Evolutionary conservation across 2,113 vertebrate species (phyloP).

Genomic region (Muntiacus muntjak): DNA sequence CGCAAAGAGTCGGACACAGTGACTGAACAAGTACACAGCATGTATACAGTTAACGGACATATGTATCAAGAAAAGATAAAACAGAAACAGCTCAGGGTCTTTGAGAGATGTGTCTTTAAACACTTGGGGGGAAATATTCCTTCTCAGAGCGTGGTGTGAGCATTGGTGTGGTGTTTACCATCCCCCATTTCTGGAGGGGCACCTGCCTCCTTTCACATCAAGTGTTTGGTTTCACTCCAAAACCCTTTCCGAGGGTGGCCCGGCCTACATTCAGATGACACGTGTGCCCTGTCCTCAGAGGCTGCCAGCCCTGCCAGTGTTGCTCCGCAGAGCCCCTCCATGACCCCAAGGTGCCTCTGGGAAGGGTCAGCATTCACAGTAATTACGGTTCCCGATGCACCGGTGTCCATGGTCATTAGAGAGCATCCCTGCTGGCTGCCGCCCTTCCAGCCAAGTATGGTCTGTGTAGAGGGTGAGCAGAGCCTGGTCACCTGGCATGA

Average conservation of each 20-base stretch:
- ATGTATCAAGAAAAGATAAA: background rate
- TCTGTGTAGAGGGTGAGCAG: rapidly evolving
- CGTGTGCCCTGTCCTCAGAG: rapidly evolving
- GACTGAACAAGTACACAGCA: background rate
- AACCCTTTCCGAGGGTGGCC: rapidly evolving
- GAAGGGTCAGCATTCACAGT: background rate
- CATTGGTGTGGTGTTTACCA: rapidly evolving
- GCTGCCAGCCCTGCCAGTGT: background rate
- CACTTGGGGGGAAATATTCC: rapidly evolving
- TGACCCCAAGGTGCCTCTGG: background rate
- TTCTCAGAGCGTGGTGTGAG: rapidly evolving
- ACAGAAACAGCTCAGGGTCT: background rate
- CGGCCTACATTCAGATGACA: background rate
- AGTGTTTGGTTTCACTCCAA: background rate
- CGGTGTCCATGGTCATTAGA: background rate
- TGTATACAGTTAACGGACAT: background rate
- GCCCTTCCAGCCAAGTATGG: rapidly evolving
- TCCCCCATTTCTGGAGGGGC: background rate
- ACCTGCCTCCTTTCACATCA: background rate
- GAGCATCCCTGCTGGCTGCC: rapidly evolving
- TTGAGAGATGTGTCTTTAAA: background rate
- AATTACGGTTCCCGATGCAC: rapidly evolving
- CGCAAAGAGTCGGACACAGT: background rate
- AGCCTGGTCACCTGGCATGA: background rate
- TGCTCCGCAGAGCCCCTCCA: no score